A percentile compares a stretch with the other conserved stretches of the same genome.
phyloP scores from a whole-genome alignment of 2,888 invertebrate genomes.

The Melieria picta region DNA sequence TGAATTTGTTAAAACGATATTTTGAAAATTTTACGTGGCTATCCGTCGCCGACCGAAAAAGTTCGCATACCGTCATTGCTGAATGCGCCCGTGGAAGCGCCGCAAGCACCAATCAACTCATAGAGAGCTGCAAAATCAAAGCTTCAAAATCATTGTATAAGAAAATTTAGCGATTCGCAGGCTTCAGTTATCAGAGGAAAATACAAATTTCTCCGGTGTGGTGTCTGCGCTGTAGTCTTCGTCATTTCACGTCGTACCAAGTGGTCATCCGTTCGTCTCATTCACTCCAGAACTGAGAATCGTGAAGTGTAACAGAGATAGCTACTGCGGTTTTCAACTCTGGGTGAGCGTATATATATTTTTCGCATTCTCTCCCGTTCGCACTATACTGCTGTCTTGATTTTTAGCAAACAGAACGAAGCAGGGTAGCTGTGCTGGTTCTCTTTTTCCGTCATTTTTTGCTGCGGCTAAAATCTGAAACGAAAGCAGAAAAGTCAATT shows the following conservation, averaged over 20 bases:
- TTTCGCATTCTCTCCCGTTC: slow-evolving; percentile 29
- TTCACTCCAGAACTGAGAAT: slow-evolving; percentile 6
- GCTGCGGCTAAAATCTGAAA: slow-evolving; percentile 33
- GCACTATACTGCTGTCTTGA: slow-evolving; percentile 24
- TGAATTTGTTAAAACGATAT: neutral
- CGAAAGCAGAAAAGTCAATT: slow-evolving; percentile 21
- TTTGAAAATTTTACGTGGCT: neutral
- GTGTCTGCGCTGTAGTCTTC: slow-evolving; percentile 11
- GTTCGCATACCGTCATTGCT: neutral
- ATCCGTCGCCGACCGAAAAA: neutral
- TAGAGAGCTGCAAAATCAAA: neutral
- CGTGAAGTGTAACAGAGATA: slow-evolving; percentile 5
- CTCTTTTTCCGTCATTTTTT: slow-evolving; percentile 36
- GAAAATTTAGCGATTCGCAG: slow-evolving; percentile 9
- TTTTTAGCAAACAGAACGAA: slow-evolving; percentile 33
- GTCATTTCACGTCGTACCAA: slow-evolving; percentile 15
- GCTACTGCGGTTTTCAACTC: neutral
- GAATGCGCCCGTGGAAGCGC: neutral
- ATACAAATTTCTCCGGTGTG: slow-evolving; percentile 30
- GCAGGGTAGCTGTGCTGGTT: slow-evolving; percentile 37
- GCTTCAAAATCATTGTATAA: slow-evolving; percentile 1
- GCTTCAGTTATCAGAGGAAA: slow-evolving; percentile 13
- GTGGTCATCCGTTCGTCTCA: slow-evolving; percentile 20
- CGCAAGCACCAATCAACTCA: neutral
- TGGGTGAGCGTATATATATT: slow-evolving; percentile 5